These are phyloP conservation scores for Leuciscus waleckii DNA, from an alignment of 2,797 vertebrate species.

Conservation along the genomic window DNA sequence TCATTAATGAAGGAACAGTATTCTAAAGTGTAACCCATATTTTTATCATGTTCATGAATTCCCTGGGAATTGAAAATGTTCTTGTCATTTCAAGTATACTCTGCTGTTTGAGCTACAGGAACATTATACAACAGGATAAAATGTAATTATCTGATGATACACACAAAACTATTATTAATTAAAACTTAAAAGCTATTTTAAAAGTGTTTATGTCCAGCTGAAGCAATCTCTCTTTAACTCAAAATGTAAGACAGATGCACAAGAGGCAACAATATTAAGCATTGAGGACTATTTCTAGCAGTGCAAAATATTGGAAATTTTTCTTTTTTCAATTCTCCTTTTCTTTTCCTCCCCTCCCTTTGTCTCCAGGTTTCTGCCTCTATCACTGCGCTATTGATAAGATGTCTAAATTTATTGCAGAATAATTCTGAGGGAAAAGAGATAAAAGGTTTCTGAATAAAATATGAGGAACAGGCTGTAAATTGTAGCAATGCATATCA, in stretches of 20 bases:
- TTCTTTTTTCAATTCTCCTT: slow-evolving; percentile 78
- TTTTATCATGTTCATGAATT: background rate
- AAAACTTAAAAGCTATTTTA: background rate
- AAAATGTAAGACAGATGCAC: background rate
- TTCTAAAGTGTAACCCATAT: no score
- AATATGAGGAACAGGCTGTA: slow-evolving; percentile 99
- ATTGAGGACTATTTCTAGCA: slow-evolving; percentile 96
- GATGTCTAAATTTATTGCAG: slow-evolving; percentile 99
- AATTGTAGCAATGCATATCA: slow-evolving; percentile 99
- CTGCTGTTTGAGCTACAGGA: background rate
- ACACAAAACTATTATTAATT: background rate
- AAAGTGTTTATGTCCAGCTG: background rate
- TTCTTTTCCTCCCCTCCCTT: slow-evolving; percentile 24
- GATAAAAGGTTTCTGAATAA: slow-evolving; percentile 99
- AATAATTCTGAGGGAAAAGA: slow-evolving; percentile 99
- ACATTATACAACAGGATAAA: background rate
- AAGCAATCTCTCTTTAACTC: background rate
- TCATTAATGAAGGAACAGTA: no score
- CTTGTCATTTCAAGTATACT: background rate
- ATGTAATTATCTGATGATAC: background rate
- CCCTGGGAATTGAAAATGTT: background rate
- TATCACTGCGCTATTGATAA: slow-evolving; percentile 94
- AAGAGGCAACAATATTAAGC: slow-evolving; percentile 68
- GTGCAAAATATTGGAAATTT: slow-evolving; percentile 87
- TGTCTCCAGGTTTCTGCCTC: slow-evolving; percentile 31